phyloP scores from a whole-genome alignment of 2,888 invertebrate genomes.

The Carcina quercana region DNA sequence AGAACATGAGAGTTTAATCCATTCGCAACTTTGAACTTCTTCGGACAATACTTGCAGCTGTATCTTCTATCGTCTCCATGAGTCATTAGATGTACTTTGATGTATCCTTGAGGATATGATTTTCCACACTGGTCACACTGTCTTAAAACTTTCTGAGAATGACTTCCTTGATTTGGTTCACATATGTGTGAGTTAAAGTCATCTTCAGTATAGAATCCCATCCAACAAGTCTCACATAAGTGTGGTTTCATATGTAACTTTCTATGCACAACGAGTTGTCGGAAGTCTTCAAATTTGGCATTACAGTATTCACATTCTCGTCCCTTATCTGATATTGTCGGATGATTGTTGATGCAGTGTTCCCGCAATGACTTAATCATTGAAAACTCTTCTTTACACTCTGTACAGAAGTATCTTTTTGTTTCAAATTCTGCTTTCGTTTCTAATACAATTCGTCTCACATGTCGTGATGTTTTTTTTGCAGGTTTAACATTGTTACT shows the following conservation, averaged over 20 bases:
- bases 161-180: slow-evolving; percentile 34
- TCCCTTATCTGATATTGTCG: slow-evolving; percentile 41
- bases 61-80: slow-evolving; percentile 54
- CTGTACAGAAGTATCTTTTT: slow-evolving; percentile 46
- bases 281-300: slow-evolving; percentile 63
- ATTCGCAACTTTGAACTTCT: slow-evolving; percentile 64
- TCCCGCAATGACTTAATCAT: slow-evolving; percentile 38
- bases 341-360: slow-evolving; percentile 51
- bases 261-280: slow-evolving; percentile 53
- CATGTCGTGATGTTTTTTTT: too few relatives aligned
- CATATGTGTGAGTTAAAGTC: slow-evolving; percentile 47
- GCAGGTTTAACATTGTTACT: slow-evolving; percentile 22
- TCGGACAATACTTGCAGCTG: slow-evolving; percentile 63
- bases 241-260: slow-evolving; percentile 58
- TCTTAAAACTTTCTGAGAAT: slow-evolving; percentile 37
- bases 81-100: slow-evolving; percentile 61
- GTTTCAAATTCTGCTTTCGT: slow-evolving; percentile 19
- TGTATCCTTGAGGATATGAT: slow-evolving; percentile 64
- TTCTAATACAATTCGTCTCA: slow-evolving; percentile 22
- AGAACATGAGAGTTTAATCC: slow-evolving; percentile 59
- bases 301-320: slow-evolving; percentile 62
- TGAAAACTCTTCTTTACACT: slow-evolving; percentile 53
- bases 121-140: slow-evolving; percentile 70
- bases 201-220: slow-evolving; percentile 44
- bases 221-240: slow-evolving; percentile 64